A percentile compares a stretch with the other conserved stretches of the same genome.
These are phyloP conservation scores for Strigamia crassipes DNA, from an alignment of 2,888 invertebrate species.

Conservation along the genomic window DNA sequence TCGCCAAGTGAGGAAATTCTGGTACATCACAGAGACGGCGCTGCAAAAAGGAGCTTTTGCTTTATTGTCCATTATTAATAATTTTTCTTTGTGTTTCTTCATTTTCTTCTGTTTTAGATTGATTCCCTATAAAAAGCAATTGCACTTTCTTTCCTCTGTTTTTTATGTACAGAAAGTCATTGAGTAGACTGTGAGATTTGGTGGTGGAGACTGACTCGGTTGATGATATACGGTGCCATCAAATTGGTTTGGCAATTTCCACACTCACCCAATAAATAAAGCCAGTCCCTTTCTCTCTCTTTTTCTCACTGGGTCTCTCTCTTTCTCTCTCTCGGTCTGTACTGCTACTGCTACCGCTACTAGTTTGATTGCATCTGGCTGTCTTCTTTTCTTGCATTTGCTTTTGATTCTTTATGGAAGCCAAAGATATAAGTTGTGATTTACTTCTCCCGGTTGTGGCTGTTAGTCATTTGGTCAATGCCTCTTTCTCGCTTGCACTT, in stretches of 20 bases:
- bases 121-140: slow-evolving; percentile 36
- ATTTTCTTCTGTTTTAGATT: slow-evolving; percentile 26
- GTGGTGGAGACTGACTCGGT: slow-evolving; percentile 22
- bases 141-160: slow-evolving; percentile 28
- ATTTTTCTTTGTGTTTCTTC: slow-evolving; percentile 5
- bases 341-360: not conserved
- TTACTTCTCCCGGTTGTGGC: slow-evolving; percentile 38
- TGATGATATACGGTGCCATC: slow-evolving; percentile 42
- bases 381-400: slow-evolving; percentile 35
- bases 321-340: not conserved
- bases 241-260: slow-evolving; percentile 42
- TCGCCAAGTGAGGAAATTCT: not conserved
- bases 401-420: slow-evolving; percentile 35
- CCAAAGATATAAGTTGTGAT: slow-evolving; percentile 42
- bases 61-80: slow-evolving; percentile 30
- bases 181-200: slow-evolving; percentile 39
- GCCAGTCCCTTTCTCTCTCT: slow-evolving; percentile 33
- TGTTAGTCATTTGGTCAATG: slow-evolving; percentile 37
- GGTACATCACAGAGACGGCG: not conserved
- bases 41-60: not conserved
- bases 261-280: slow-evolving; percentile 40
- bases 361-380: slow-evolving; percentile 36
- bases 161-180: slow-evolving; percentile 39
- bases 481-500: slow-evolving; percentile 12
- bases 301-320: not conserved